phyloP scores from a whole-genome alignment of 2,888 invertebrate species.

The Schizaphis graminum region DNA sequence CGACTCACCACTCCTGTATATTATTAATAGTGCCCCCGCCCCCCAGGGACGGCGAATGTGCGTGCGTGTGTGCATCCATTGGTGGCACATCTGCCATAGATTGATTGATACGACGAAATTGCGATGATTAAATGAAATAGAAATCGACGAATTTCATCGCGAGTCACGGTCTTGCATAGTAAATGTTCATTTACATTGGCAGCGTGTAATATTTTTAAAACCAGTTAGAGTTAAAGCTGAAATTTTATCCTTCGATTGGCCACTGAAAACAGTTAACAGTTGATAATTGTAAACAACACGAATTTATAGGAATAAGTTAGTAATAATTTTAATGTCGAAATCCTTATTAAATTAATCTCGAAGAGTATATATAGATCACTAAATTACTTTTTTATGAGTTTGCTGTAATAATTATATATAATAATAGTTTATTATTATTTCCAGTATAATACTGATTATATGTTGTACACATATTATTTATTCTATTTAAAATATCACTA shows the following conservation, averaged over 20 bases:
- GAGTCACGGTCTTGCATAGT: neutral
- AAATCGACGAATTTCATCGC: neutral
- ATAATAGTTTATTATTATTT: too few species aligned
- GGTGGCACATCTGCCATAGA: neutral
- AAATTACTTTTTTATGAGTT: neutral
- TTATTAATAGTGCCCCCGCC: neutral
- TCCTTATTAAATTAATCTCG: neutral
- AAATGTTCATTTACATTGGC: neutral
- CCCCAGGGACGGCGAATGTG: neutral
- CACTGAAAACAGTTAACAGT: neutral
- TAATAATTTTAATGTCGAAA: neutral
- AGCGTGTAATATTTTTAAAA: neutral
- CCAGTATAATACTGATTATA: neutral
- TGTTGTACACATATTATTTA: neutral
- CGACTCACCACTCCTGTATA: neutral
- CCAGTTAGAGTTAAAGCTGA: neutral
- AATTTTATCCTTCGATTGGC: neutral
- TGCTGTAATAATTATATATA: too few species aligned
- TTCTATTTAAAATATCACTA: neutral
- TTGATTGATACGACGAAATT: neutral
- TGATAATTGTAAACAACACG: neutral
- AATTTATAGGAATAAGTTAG: neutral
- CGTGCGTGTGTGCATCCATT: neutral
- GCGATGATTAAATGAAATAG: neutral
- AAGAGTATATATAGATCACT: neutral